These are phyloP conservation scores for Pterostichus madidus DNA, from an alignment of 2,888 invertebrate species.

Conservation along the genomic window DNA sequence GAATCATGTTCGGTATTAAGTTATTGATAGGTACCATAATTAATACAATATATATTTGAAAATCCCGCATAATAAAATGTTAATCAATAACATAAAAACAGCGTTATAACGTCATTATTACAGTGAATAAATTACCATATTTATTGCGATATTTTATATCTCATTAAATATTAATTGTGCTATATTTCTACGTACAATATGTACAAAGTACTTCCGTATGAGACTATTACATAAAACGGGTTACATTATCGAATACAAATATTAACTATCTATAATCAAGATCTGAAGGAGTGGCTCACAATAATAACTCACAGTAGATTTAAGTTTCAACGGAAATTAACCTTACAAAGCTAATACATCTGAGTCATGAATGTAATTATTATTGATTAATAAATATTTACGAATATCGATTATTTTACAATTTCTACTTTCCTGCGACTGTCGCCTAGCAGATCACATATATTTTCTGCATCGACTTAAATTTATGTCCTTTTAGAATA, in stretches of 20 bases:
- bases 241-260: slow-evolving; percentile 30
- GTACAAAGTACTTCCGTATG: too few relatives aligned
- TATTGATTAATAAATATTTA: too few relatives aligned
- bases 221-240: neutral
- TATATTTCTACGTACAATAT: neutral
- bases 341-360: neutral
- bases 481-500: too few relatives aligned
- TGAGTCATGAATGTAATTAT: neutral
- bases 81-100: neutral
- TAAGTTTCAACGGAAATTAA: slow-evolving; percentile 21
- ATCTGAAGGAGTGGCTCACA: slow-evolving; percentile 14
- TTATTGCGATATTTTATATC: neutral
- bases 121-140: neutral
- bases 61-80: neutral
- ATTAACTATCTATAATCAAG: slow-evolving; percentile 39
- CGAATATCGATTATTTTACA: too few relatives aligned
- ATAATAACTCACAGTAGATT: slow-evolving; percentile 6
- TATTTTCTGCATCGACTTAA: too few relatives aligned
- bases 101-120: neutral
- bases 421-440: too few relatives aligned
- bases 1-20: too few relatives aligned
- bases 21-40: too few relatives aligned
- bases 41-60: too few relatives aligned
- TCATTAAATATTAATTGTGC: neutral
- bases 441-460: too few relatives aligned